Conservation (phyloP, 2,797 vertebrate genomes). For the Girardinus metallicus region DNA sequence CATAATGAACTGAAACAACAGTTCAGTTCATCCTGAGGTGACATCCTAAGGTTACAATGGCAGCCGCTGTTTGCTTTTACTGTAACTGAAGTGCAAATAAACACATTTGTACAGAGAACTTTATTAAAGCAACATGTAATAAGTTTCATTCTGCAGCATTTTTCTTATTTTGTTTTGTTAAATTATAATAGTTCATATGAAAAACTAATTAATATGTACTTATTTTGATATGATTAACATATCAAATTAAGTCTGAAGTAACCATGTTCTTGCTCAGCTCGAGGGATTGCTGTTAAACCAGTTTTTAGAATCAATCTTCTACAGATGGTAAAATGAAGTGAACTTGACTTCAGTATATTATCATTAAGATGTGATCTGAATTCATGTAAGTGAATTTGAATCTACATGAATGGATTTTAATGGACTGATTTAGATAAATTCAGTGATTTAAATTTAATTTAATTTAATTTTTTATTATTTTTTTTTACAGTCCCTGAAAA, state of each 20-base stretch:
- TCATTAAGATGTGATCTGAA: background rate
- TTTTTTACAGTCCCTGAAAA: background rate
- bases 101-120: background rate
- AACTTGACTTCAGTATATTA: background rate
- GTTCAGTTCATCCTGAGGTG: too few relatives aligned
- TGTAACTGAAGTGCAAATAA: background rate
- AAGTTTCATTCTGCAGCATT: background rate
- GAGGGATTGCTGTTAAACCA: background rate
- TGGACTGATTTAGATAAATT: background rate
- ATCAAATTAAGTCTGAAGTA: background rate
- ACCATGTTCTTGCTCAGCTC: background rate
- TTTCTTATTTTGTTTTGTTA: background rate
- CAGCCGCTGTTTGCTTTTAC: background rate
- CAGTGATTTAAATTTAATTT: background rate
- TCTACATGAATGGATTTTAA: background rate
- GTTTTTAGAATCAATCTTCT: background rate
- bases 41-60: background rate
- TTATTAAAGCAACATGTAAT: background rate
- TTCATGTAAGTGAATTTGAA: background rate
- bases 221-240: background rate
- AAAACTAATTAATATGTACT: background rate
- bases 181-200: background rate
- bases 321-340: background rate
- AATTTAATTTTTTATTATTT: background rate
- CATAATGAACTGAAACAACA: background rate